Evolutionary conservation across 2,888 invertebrate species (phyloP), one percentile per base, ranked within the genome.

Genomic region (Drosophila buzzatii): DNA sequence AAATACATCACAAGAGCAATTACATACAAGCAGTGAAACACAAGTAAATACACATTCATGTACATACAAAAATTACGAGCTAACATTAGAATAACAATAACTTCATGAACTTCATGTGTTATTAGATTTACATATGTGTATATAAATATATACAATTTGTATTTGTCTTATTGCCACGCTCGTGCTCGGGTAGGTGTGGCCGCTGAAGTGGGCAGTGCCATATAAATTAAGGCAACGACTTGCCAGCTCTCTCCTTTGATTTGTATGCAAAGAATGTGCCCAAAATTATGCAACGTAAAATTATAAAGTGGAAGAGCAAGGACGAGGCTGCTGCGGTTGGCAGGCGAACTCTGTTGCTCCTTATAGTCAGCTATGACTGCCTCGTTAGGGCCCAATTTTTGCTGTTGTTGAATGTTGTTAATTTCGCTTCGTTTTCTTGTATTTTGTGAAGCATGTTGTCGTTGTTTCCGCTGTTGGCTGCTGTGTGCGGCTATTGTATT

Each of bases 241-340:
- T 37, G 23, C 9, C 45, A 60, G 18, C 27, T 61, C 62, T 62
- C 68, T 70, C 62, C 72, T 66, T 73, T 60, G 68, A 56, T 78
- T 64, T 45, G 35, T 39, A 44, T 56, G 60, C 45, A 18, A 64
- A 66, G 68, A 65, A 61, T 58, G 60, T 47, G 70, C 55, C 58
- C 53, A 12, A 76, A 80, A 76, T 76, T 78, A 75, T 82, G 81
- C 70, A 70, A 71, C 58, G 61, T 27, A n/a, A 64, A 73, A 60
- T 63, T 51, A 56, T 68, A 52, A 66, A 68, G 60, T 33, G 18
- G 56, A 16, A 67, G 66, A 35, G 16, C 35, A 27, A 56, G 70
- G 75, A 71, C 60, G 56, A 62, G 66, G 12, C 35, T 58, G 14
- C 61, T 73, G 47, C 27, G 52, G 60, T 27, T 79, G 61, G 56